Evolutionary conservation across 2,113 vertebrate genomes (phyloP), one percentile per base, ranked within the genome.

Genomic region (Elephantulus edwardii): DNA sequence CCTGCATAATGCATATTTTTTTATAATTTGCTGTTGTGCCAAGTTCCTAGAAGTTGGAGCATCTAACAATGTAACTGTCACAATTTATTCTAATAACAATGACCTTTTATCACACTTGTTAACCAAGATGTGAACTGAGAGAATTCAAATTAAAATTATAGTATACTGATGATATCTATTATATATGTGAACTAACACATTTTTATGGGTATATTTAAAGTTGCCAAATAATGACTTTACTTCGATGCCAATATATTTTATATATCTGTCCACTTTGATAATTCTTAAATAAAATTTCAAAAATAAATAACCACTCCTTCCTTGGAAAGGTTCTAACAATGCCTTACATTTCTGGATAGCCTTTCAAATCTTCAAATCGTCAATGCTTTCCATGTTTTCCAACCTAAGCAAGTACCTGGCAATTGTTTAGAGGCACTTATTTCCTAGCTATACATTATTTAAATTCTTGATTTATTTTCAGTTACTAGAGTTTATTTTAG

Each of bases 211-310:
- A 38, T 88, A 86, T 60, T 93, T 86, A 90, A 77, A 64, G 20
- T 11, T 91, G 40, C 86, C 19, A 83, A 46, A 35, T 71, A n/a
- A 2, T 68, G 48, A 85, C 22, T 81, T 40, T 82, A 64, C 4
- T 72, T 2, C 74, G 8, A 13, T 52, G 81, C n/a, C 33, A 89
- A 35, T 35, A 89, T 80, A 5, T 83, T 80, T 91, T 24, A 28
- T 74, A 24, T 74, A 72, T 66, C 91, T 62, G 9, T 22, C 28
- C 12, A 50, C 77, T 77, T 44, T 35, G 38, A 60, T 71, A 93
- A 77, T 83, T 92, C n/a, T 89, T n/a, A 87, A 78, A 77, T 76
- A 38, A 35, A 92, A 72, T 79, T 64, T 22, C 26, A 60, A 88
- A 92, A 87, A 54, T 60, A 48, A 70, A 56, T 48, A 87, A 79